Evolutionary conservation across 1,140 invertebrate genomes (phyloP).

Genomic region (Drosophila albomicans): DNA sequence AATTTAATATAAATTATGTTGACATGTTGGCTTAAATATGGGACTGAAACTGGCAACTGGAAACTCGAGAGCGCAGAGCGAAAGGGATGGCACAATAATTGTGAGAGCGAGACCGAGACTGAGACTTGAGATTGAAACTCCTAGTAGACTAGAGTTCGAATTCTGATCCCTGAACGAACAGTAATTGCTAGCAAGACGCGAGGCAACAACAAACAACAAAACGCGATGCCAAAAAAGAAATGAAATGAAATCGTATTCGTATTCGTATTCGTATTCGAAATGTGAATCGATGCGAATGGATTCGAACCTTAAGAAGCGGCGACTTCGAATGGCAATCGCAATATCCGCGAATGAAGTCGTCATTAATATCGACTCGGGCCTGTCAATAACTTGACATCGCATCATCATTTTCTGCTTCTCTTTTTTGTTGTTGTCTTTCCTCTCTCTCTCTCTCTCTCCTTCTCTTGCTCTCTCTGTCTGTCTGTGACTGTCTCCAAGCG

Average conservation of each 20-base stretch:
- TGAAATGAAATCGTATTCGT: constrained; percentile 8
- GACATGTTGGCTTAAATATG: constrained; percentile 83
- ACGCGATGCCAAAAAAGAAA: constrained; percentile 11
- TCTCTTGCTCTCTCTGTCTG: background rate
- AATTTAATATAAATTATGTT: constrained; percentile 85
- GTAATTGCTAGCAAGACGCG: constrained; percentile 76
- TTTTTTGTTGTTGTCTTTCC: background rate
- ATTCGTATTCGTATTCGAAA: background rate
- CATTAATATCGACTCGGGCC: constrained; percentile 79
- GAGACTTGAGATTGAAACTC: constrained; percentile 11
- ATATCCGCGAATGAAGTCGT: constrained; percentile 76
- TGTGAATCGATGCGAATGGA: background rate
- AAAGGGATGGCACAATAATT: background rate
- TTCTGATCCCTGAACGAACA: constrained; percentile 2
- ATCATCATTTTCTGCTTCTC: constrained; percentile 64
- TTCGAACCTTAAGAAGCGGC: constrained; percentile 3
- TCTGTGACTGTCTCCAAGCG: constrained; percentile 10
- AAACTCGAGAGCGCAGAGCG: background rate
- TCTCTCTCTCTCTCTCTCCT: constrained; percentile 2
- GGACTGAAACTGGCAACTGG: constrained; percentile 36
- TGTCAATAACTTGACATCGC: constrained; percentile 82
- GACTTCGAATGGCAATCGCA: constrained; percentile 4
- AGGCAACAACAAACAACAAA: too few relatives aligned
- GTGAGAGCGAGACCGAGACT: constrained; percentile 7
- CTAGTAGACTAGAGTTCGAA: constrained; percentile 24